Conservation (phyloP, 2,113 vertebrate genomes). For the Rhipidura dahli region DNA sequence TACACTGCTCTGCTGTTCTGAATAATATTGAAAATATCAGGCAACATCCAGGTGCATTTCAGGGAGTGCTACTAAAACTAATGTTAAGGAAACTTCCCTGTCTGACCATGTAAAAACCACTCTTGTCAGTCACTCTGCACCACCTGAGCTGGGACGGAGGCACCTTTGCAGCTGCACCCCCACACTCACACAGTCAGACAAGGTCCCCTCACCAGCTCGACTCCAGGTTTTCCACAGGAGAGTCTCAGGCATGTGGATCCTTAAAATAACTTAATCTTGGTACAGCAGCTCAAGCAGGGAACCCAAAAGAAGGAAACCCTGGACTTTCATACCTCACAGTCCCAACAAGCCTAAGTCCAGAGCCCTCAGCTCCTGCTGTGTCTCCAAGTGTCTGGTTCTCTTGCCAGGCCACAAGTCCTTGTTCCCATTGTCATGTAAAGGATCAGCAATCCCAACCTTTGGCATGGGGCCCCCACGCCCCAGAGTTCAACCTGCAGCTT, state of each 20-base stretch:
- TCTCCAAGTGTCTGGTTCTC: background rate
- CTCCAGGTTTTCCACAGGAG: background rate
- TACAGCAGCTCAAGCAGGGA: background rate
- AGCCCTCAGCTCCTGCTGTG: too few relatives aligned
- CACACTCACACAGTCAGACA: background rate
- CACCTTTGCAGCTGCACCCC: background rate
- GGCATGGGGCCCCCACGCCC: rapidly evolving
- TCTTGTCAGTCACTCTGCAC: background rate
- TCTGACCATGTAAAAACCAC: background rate
- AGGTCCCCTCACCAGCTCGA: background rate
- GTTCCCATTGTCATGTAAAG: background rate
- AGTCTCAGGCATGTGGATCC: background rate
- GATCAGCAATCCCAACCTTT: background rate
- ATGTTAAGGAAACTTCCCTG: background rate
- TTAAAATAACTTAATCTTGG: background rate
- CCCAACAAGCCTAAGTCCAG: rapidly evolving
- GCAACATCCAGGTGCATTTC: background rate
- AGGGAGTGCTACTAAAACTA: background rate
- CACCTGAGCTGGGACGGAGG: background rate
- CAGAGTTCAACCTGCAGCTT: background rate
- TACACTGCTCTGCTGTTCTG: background rate
- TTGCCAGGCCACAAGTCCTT: background rate
- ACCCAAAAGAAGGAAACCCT: background rate
- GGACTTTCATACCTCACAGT: background rate
- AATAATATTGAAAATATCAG: background rate